These are phyloP conservation scores for Ariopsis seemanni DNA, from an alignment of 2,113 vertebrate genomes.

Conservation along the genomic window DNA sequence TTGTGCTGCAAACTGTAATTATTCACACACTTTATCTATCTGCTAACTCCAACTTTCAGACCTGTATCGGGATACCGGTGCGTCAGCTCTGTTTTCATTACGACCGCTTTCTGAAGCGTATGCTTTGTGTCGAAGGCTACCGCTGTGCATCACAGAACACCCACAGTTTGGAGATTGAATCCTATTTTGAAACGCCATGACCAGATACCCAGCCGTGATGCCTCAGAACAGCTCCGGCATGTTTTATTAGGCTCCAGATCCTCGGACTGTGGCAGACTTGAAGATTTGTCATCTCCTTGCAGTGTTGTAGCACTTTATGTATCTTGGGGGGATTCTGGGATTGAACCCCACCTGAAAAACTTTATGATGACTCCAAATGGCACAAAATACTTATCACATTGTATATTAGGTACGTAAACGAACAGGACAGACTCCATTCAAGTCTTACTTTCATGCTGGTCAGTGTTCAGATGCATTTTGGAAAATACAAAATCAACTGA, in stretches of 20 bases:
- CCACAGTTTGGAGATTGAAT: constrained; percentile 16
- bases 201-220: constrained; percentile 20
- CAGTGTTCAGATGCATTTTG: too few species aligned
- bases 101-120: background rate
- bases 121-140: constrained; percentile 26
- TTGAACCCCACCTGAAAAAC: too few species aligned
- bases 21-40: background rate
- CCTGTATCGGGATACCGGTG: background rate
- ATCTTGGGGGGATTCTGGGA: too few species aligned
- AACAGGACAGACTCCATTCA: too few species aligned
- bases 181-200: constrained; percentile 25
- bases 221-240: constrained; percentile 28
- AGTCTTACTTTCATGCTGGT: too few species aligned
- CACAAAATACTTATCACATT: too few species aligned
- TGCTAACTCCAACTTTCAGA: background rate
- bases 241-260: constrained; percentile 18
- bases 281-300: constrained; percentile 11
- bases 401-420: too few species aligned
- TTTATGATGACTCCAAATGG: too few species aligned
- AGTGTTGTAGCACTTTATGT: too few species aligned
- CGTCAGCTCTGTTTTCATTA: constrained; percentile 32
- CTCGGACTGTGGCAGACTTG: background rate
- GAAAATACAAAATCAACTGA: too few species aligned
- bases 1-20: constrained; percentile 14
- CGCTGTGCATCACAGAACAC: constrained; percentile 23